Base-by-base conservation (phyloP, 2,797 vertebrate species). In the Poecilia velifera region DNA sequence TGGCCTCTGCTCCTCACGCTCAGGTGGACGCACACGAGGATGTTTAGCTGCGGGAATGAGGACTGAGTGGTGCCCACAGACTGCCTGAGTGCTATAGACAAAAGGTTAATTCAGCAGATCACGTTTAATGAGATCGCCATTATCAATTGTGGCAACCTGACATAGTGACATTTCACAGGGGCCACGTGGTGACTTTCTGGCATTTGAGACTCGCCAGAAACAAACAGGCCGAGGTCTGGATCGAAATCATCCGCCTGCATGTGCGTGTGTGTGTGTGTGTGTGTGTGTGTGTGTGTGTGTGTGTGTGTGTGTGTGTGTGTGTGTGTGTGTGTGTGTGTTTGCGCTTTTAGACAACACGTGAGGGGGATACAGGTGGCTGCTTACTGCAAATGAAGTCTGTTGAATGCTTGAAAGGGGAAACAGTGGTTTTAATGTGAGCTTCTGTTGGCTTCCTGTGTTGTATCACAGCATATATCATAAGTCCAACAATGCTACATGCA, bases 71-170 rank as follows among this genome's bases (percentile, higher is more conserved):
- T 71, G 83, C 84, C 82, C 84, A 13, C 66, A 73, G 78, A 51
- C 6, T 25, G 36, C 25, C 82, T 64, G 78, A 87, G 86, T 28
- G 1, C 73, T 77, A 22, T 82, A 82, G 86, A 91, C 90, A 83
- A 90, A 92, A 94, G 90, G 92, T 94, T 91, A 93, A 93, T 94
- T 91, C 87, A 88, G 76, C 88, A 91, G 91, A 94, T 94, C 90
- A 87, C 83, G 76, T 91, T 91, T 91, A 92, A 93, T 88, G 89
- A 92, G 90, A 81, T 77, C 28, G 68, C 84, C 82, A 73, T 85
- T 89, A 89, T 92, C 89, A 90, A 85, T 86, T 74, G 83, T 76
- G 18, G 76, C 73, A 43, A 83, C 79, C 86, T 84, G 92, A 93
- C 91, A 87, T 62, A 4, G 77, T 91, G 93, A 82, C 91, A 92